phyloP scores from a whole-genome alignment of 2,797 vertebrate species.

The Nyctalus aviator region DNA sequence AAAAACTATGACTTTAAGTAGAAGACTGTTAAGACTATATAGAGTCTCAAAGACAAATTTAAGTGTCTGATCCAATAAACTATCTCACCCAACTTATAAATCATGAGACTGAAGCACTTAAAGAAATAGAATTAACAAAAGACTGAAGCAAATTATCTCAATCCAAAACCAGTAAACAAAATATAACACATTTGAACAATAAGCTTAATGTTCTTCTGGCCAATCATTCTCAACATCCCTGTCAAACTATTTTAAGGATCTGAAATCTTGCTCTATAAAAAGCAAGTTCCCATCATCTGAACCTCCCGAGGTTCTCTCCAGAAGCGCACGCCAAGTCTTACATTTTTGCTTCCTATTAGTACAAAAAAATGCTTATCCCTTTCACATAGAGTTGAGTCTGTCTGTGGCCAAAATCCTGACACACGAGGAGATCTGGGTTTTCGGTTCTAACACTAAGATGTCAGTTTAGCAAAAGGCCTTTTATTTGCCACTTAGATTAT shows the following conservation, averaged over 20 bases:
- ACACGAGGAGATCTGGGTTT: background rate
- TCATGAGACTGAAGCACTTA: background rate
- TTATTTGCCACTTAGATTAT: background rate
- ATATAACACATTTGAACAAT: slow-evolving; percentile 40
- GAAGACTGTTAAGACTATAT: slow-evolving; percentile 17
- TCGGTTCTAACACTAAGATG: slow-evolving; percentile 51
- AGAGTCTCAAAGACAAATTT: slow-evolving; percentile 8
- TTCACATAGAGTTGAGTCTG: background rate
- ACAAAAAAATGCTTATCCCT: slow-evolving; percentile 25
- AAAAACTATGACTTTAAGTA: slow-evolving; percentile 20
- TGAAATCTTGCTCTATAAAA: slow-evolving; percentile 78
- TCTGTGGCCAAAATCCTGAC: slow-evolving; percentile 19
- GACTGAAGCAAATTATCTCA: slow-evolving; percentile 32
- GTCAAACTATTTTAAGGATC: slow-evolving; percentile 75
- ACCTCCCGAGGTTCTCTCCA: slow-evolving; percentile 44
- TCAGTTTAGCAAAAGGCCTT: slow-evolving; percentile 47
- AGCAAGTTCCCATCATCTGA: slow-evolving; percentile 68
- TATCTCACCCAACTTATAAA: slow-evolving; percentile 55
- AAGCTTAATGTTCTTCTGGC: slow-evolving; percentile 46
- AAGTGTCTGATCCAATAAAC: slow-evolving; percentile 37
- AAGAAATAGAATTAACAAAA: slow-evolving; percentile 54
- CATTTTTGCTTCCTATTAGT: slow-evolving; percentile 17
- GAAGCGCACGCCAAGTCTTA: slow-evolving; percentile 48
- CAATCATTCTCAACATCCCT: slow-evolving; percentile 64
- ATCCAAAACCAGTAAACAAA: slow-evolving; percentile 61